Evolutionary conservation across 37 sponge, comb jelly and placozoan species (phyloP).

Genomic region (Ianthella basta): DNA sequence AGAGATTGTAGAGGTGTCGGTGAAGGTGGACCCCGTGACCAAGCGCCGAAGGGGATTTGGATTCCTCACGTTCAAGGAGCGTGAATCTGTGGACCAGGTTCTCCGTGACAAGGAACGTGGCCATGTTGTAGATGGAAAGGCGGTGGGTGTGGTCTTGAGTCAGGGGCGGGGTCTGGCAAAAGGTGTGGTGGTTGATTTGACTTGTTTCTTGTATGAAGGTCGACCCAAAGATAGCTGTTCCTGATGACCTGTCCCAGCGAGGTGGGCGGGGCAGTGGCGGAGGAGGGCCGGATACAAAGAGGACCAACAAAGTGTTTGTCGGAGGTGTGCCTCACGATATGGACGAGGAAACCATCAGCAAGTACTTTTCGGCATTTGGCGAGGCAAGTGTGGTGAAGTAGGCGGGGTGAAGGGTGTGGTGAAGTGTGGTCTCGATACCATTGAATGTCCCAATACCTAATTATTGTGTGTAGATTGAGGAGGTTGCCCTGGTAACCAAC

Average conservation of each 20-base stretch:
- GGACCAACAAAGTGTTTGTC: conserved; percentile 84
- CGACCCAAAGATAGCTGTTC: conserved; percentile 70
- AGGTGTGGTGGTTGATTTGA: too few relatives aligned
- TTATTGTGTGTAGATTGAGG: conserved; percentile 56
- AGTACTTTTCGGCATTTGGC: conserved; percentile 73
- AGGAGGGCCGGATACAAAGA: conserved; percentile 42
- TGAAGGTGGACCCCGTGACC: conserved; percentile 62
- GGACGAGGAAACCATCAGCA: conserved; percentile 45
- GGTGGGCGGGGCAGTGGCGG: conserved; percentile 1
- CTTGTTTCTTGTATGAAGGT: too few relatives aligned
- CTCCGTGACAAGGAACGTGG: conserved; percentile 35
- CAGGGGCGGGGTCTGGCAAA: too few relatives aligned
- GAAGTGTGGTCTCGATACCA: not conserved
- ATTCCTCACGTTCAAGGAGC: conserved; percentile 63
- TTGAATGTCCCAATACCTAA: not conserved
- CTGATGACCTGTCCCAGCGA: conserved; percentile 63
- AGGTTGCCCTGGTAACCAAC: conserved; percentile 78
- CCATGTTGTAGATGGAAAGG: conserved; percentile 51
- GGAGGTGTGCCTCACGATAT: conserved; percentile 83
- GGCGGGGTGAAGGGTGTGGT: not conserved
- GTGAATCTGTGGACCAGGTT: conserved; percentile 48
- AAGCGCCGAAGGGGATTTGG: conserved; percentile 72
- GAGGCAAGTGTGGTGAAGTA: conserved; percentile 38
- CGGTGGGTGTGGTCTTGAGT: conserved; percentile 5
- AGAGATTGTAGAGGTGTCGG: conserved; percentile 38